Evolutionary conservation across 2,797 vertebrate genomes (phyloP), one percentile per base, ranked within the genome.

Genomic region (Pipistrellus kuhlii): DNA sequence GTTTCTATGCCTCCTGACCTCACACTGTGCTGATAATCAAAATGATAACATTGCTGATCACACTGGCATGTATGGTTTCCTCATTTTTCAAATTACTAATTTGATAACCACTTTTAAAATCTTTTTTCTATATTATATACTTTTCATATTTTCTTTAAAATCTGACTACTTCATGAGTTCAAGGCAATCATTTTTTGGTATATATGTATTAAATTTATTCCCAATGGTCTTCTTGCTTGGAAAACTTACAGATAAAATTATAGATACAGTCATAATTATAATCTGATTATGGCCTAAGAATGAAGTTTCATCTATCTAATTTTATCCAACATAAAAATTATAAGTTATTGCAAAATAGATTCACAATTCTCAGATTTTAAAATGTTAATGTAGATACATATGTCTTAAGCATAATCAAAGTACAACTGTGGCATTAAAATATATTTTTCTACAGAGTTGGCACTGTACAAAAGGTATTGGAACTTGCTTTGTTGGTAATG

Each of bases 41-140:
- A 8, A 23, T 1, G 3, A 23, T 55, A 23, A 23, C 53, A 23
- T 55, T 55, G 53, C 53, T 55, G 18, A 55, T 55, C 53, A 21
- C 20, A 55, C 21, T 55, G 21, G 53, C 51, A 59, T 18, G 48
- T 35, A 35, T 13, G 3, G 14, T 38, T 35, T 51, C 25, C 3
- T 92, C 6, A 44, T 89, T 69, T 86, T 85, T 69, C 77, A 86
- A 90, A 89, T 66, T 64, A 41, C 35, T 89, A 20, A 83, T 69
- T 57, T 44, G 25, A 82, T 4, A 81, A 53, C 35, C 2, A 75
- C 13, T 46, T 85, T 88, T 66, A 5, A 84, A 72, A 53, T 46
- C 15, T 23, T 71, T 57, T 15, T 53, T 78, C 13, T 55, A 13
- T 38, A 10, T 27, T 72, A 32, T 25, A 1, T 44, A n/a, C 1